These are phyloP conservation scores for Antrozous pallidus DNA, from an alignment of 2,797 vertebrate genomes.

Conservation along the genomic window DNA sequence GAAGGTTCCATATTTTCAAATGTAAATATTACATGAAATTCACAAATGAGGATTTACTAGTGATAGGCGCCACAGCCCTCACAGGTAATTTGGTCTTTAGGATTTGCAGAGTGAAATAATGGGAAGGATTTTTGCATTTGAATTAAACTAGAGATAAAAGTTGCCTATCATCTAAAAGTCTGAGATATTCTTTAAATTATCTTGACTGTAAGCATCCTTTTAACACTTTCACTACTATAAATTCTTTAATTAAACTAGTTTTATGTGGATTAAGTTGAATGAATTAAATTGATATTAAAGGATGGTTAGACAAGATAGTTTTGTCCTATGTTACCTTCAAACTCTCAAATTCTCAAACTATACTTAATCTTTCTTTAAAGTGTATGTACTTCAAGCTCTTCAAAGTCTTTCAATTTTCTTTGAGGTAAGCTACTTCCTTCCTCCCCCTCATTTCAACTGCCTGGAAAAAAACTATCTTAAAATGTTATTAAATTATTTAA, in stretches of 20 bases:
- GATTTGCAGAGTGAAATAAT: not conserved
- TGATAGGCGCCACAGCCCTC: accelerated
- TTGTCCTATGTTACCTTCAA: not conserved
- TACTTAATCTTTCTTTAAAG: not conserved
- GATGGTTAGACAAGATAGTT: not conserved
- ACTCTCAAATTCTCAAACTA: not conserved
- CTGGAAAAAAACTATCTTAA: not conserved
- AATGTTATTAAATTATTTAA: not conserved
- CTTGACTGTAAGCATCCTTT: not conserved
- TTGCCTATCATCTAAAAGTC: not conserved
- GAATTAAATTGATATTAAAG: not conserved
- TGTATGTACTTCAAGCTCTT: not conserved
- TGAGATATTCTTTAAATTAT: not conserved
- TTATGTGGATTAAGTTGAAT: not conserved
- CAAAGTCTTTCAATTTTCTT: not conserved
- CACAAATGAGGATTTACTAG: not conserved
- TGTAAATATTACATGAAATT: not conserved
- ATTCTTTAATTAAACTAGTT: not conserved
- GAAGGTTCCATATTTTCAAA: not conserved
- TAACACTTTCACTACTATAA: not conserved
- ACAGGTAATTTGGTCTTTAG: not conserved
- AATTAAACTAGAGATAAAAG: not conserved
- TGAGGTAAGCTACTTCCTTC: not conserved
- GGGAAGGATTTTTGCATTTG: not conserved
- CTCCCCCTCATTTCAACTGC: not conserved